Evolutionary conservation across 2,113 vertebrate species (phyloP), one percentile per base, ranked within the genome.

Genomic region (Dipodomys stephensi): DNA sequence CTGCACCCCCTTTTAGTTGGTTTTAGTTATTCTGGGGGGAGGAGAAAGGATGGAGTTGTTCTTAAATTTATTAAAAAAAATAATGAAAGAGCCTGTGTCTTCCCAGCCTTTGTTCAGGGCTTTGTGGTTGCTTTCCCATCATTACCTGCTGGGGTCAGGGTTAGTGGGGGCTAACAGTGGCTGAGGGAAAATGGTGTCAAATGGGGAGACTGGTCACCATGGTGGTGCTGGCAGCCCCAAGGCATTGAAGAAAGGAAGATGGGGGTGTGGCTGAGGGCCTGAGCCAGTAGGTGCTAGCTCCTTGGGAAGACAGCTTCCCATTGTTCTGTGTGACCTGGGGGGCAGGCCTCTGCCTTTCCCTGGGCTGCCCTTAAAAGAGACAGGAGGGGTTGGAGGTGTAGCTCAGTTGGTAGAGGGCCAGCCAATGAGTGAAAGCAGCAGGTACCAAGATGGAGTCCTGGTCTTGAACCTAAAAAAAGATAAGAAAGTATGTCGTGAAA

Each of bases 21-120:
- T 97, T 97, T 97, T 95, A 95, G 93, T 78, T 94, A 97, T 64
- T 97, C 81, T 85, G 90, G 96, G 97, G 95, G 72, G 92, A 90
- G 67, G 49, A 71, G 82, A 93, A 35, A 79, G 30, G 25, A 2
- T 83, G 91, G 67, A 88, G 19, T 67, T 94, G 96, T 97, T 98
- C 96, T 97, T 97, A 97, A 97, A 96, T 98, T 97, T 98, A 98
- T 97, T 98, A 97, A 97, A 92, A 92, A 95, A 94, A 93, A 76
- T 65, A 67, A 65, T 3, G 62, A 79, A 72, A 81, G n/a, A 86
- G 74, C 62, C 44, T 9, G 79, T 65, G 82, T 91, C 20, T 53
- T 80, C 30, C 35, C 22, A 49, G 78, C 20, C 35, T 93, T 19
- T 71, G 32, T 80, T 28, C 35, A 16, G 71, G 65, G 67, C 30